Evolutionary conservation across 2,888 invertebrate species (phyloP).

Genomic region (Coelinius sp.): DNA sequence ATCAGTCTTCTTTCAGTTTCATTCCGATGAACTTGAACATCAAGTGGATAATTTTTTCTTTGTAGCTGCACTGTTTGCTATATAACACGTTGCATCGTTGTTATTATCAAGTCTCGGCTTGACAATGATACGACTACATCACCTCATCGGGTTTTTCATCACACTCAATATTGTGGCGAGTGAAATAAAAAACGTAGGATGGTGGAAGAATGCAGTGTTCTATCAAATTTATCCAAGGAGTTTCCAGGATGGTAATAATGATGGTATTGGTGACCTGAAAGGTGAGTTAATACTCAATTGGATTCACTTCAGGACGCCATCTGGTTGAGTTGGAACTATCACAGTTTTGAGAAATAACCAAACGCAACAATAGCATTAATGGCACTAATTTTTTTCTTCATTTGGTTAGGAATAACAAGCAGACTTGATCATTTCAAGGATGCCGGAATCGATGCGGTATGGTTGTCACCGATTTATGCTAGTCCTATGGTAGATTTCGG

Average conservation of each 20-base stretch:
- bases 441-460: constrained; percentile 81
- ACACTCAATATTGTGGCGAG: constrained; percentile 45
- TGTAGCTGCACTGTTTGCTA: too few relatives aligned
- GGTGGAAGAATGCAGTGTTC: constrained; percentile 63
- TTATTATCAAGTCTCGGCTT: too few relatives aligned
- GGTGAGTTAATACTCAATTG: constrained; percentile 32
- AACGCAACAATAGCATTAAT: not conserved
- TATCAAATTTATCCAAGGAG: constrained; percentile 66
- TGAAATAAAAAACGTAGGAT: constrained; percentile 58
- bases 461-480: constrained; percentile 88
- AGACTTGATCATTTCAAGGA: constrained; percentile 78
- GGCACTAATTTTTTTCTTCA: not conserved
- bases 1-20: too few relatives aligned
- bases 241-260: constrained; percentile 58
- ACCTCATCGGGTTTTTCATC: too few relatives aligned
- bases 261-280: constrained; percentile 62
- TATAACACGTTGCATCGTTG: too few relatives aligned
- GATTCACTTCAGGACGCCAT: not conserved
- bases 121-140: too few relatives aligned
- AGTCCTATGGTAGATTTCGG: constrained; percentile 91
- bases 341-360: too few relatives aligned
- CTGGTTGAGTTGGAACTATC: too few relatives aligned
- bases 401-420: constrained; percentile 73
- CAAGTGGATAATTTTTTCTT: too few relatives aligned
- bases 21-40: too few relatives aligned